Evolutionary conservation across 2,888 invertebrate species (phyloP).

Genomic region (Caenorhabditis becei): DNA sequence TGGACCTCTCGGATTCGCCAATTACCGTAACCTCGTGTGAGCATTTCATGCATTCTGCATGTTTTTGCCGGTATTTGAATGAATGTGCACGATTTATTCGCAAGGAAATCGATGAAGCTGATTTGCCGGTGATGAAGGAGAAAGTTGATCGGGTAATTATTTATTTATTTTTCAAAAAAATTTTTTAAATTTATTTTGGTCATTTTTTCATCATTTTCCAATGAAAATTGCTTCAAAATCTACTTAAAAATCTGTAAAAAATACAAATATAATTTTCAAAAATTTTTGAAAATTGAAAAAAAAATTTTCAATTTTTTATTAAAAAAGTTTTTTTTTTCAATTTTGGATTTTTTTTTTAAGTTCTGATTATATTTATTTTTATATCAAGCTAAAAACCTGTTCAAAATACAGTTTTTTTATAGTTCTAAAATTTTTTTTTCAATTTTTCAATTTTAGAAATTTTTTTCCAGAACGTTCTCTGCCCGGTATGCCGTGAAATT

Average conservation of each 20-base stretch:
- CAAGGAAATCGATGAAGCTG: slow-evolving; percentile 19
- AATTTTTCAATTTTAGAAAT: not conserved
- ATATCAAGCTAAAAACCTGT: not conserved
- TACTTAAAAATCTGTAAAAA: not conserved
- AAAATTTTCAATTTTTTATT: not conserved
- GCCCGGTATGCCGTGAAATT: slow-evolving; percentile 43
- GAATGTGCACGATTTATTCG: not conserved
- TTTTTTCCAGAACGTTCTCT: slow-evolving; percentile 45
- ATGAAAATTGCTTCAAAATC: too few relatives aligned
- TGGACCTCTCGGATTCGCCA: slow-evolving; percentile 11
- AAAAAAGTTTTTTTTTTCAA: not conserved
- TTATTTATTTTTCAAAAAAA: too few relatives aligned
- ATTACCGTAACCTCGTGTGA: slow-evolving; percentile 52
- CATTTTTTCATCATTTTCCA: too few relatives aligned
- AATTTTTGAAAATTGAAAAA: slow-evolving; percentile 1
- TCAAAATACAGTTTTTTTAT: too few relatives aligned
- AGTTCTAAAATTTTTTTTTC: not conserved
- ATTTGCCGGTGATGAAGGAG: slow-evolving; percentile 21
- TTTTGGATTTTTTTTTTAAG: not conserved
- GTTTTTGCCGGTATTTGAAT: slow-evolving; percentile 37
- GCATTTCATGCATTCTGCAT: slow-evolving; percentile 49
- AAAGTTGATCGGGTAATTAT: slow-evolving; percentile 31
- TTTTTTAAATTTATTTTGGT: not conserved
- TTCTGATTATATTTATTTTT: too few relatives aligned
- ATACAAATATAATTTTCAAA: not conserved